Percentiles rank a stretch among this genome's conserved stretches.
These are phyloP conservation scores for Macrotus californicus DNA, from an alignment of 2,113 vertebrate genomes.

Conservation along the genomic window DNA sequence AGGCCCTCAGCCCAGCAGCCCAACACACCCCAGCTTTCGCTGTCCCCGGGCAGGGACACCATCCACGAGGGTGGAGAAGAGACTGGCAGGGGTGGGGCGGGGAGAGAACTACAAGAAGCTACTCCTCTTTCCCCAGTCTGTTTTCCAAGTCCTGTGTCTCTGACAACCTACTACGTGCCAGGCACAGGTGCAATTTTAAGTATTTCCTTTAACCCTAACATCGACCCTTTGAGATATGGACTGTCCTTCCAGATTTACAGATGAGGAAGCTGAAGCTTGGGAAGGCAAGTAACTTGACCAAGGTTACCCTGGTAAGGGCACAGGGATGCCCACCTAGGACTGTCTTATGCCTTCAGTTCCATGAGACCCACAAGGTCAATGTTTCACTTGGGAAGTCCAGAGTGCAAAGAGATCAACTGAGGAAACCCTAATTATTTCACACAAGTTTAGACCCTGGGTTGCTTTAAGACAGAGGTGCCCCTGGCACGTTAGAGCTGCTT, in stretches of 20 bases:
- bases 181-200: not conserved
- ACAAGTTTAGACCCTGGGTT: not conserved
- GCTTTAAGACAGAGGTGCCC: not conserved
- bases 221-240: not conserved
- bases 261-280: not conserved
- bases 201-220: not conserved
- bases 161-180: not conserved
- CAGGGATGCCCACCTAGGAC: not conserved
- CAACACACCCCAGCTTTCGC: not conserved
- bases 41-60: not conserved
- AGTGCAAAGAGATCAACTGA: not conserved
- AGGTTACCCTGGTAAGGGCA: not conserved
- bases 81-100: too few relatives aligned
- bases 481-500: not conserved
- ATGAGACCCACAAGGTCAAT: constrained; percentile 28
- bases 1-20: not conserved
- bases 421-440: not conserved
- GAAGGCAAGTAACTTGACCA: not conserved
- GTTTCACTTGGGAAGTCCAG: not conserved
- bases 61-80: not conserved
- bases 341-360: not conserved
- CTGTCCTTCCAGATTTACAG: not conserved
- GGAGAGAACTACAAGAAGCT: not conserved
- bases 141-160: not conserved
- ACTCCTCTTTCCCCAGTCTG: not conserved